These are phyloP conservation scores for Sebastes steindachneri DNA, from an alignment of 2,797 vertebrate genomes.

Conservation along the genomic window DNA sequence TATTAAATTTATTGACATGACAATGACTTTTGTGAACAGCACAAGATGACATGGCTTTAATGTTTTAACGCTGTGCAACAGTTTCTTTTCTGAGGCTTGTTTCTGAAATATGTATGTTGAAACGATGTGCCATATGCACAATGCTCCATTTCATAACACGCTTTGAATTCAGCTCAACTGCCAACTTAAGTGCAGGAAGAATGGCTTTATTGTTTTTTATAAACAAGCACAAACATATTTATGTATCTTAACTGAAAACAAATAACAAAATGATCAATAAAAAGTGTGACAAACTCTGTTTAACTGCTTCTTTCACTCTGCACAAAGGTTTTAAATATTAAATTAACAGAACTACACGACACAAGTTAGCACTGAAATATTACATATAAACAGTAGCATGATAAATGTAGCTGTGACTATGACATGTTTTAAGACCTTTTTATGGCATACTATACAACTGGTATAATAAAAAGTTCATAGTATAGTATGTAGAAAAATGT, in stretches of 20 bases:
- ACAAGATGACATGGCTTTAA: neutral
- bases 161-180: neutral
- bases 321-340: neutral
- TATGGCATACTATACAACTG: no score
- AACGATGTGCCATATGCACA: neutral
- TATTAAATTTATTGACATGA: neutral
- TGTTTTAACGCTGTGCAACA: constrained; percentile 7
- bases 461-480: no score
- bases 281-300: neutral
- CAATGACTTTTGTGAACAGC: neutral
- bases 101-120: neutral
- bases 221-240: neutral
- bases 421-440: no score
- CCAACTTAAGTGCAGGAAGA: neutral
- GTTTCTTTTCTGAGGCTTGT: neutral
- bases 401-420: neutral
- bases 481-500: no score
- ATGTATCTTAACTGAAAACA: neutral
- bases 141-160: neutral
- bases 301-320: neutral
- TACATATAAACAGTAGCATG: neutral
- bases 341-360: neutral
- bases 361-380: neutral
- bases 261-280: neutral
- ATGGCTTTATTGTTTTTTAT: neutral